Base-by-base conservation (phyloP, 2,113 vertebrate genomes). In the Hippopotamus amphibius region DNA sequence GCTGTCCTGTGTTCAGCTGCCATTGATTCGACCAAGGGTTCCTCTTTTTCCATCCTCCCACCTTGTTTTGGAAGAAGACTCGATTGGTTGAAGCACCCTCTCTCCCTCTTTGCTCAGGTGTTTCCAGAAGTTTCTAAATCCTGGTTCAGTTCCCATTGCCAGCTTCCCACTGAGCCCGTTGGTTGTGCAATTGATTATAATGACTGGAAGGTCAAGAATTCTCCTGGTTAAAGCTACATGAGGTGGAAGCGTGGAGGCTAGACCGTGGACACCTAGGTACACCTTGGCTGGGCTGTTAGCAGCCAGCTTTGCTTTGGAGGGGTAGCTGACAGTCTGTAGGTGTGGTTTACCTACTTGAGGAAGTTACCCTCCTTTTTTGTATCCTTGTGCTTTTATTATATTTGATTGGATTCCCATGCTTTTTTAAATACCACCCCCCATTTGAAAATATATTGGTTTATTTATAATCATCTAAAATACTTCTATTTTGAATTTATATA, bases 371-470 rank as follows among this genome's bases (percentile, higher is more conserved):
- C 22, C 10, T 28, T 26, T 48, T 65, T 53, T 46, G 77, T 83
- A 59, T 33, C 19, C 16, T 84, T 13, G 7, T 43, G 12, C 28
- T 43, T 46, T 57, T 91, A 57, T 76, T 17, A 77, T 17, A 77
- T 84, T 96, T 88, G 61, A 57, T 28, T 65, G 21, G 26, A 80
- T 79, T 80, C 33, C 10, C 83, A 6, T 82, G 46, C 37, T 37
- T 33, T 68, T 68, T 65, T 50, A 61, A 82, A 83, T 77, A 55
- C 53, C 3, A 8, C 6, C 48, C 48, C 48, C 12, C 68, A 15
- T 92, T 43, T 87, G 46, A 68, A 93, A 72, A 86, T n/a, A 84
- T 43, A 74, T 46, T 85, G 24, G 28, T 88, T 94, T 84, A 83
- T 84, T 50, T 74, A 21, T 92, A 66, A 69, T 71, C 22, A 74